A percentile compares a stretch with the other conserved stretches of the same genome.
These are phyloP conservation scores for Samia ricini DNA, from an alignment of 1,140 invertebrate species.

Conservation along the genomic window DNA sequence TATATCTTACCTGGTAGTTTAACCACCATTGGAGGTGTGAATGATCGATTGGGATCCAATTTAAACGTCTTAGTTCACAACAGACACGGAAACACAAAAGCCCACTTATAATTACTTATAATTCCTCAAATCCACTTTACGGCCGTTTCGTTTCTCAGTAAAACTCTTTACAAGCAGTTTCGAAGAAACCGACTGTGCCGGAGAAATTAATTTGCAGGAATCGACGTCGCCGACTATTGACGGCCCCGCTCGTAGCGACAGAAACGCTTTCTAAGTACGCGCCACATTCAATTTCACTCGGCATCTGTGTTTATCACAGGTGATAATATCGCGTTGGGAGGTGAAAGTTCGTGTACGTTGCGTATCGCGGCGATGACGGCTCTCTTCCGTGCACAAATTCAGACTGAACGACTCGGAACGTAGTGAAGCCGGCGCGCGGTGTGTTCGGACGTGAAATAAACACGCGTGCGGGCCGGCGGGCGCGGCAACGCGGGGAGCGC, in stretches of 20 bases:
- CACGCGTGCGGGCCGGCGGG: slow-evolving; percentile 22
- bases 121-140: slow-evolving; percentile 74
- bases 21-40: slow-evolving; percentile 72
- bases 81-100: slow-evolving; percentile 68
- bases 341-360: slow-evolving; percentile 62
- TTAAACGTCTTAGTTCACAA: slow-evolving; percentile 61
- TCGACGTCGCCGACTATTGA: slow-evolving; percentile 49
- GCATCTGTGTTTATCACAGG: slow-evolving; percentile 66
- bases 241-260: slow-evolving; percentile 52
- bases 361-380: slow-evolving; percentile 40
- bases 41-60: slow-evolving; percentile 71
- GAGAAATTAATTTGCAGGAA: slow-evolving; percentile 76
- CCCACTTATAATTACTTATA: slow-evolving; percentile 70
- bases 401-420: slow-evolving; percentile 41
- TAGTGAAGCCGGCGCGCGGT: slow-evolving; percentile 16
- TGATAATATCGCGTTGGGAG: slow-evolving; percentile 64
- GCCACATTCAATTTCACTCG: slow-evolving; percentile 73
- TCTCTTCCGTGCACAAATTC: slow-evolving; percentile 49
- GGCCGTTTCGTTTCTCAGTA: slow-evolving; percentile 67
- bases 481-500: slow-evolving; percentile 13
- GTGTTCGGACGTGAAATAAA: slow-evolving; percentile 24
- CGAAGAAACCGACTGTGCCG: slow-evolving; percentile 67
- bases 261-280: slow-evolving; percentile 65
- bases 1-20: slow-evolving; percentile 67
- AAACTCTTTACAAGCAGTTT: slow-evolving; percentile 73